Evolutionary conservation across 1,140 invertebrate genomes (phyloP).

Genomic region (Homarus americanus): DNA sequence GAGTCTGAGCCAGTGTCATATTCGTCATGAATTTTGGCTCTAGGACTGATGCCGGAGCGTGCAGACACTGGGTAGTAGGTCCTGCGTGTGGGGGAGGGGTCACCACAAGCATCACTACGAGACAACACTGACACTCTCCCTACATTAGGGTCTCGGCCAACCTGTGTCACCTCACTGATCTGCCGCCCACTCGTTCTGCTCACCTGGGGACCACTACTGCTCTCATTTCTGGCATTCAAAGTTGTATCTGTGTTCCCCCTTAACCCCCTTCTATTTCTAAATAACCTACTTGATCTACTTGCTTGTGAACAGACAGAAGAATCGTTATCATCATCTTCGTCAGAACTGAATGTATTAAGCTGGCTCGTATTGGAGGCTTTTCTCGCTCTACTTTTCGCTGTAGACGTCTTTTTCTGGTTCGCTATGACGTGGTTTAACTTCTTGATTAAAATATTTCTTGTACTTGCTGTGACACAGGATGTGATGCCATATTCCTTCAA

Average conservation of each 20-base stretch:
- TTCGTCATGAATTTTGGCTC: conserved; percentile 40
- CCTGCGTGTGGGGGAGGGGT: not conserved
- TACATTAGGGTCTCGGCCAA: not conserved
- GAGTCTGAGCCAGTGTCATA: conserved; percentile 68
- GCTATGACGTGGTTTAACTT: conserved; percentile 62
- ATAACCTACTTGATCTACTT: conserved; percentile 4
- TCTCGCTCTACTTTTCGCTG: conserved; percentile 4
- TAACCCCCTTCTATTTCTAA: conserved; percentile 10
- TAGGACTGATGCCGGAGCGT: conserved; percentile 33
- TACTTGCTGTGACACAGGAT: conserved; percentile 56
- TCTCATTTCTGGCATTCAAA: not conserved
- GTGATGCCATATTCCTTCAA: conserved; percentile 56
- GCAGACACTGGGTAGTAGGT: conserved; percentile 25
- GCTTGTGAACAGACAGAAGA: not conserved
- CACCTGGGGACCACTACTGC: not conserved
- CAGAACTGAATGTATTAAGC: conserved; percentile 62
- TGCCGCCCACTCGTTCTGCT: conserved; percentile 16
- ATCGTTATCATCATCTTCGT: conserved; percentile 59
- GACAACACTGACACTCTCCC: conserved; percentile 4
- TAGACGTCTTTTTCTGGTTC: conserved; percentile 34
- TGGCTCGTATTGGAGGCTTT: conserved; percentile 11
- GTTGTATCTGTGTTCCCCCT: conserved; percentile 8
- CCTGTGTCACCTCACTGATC: not conserved
- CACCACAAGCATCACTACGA: not conserved
- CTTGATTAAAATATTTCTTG: conserved; percentile 61